Evolutionary conservation across 2,113 vertebrate genomes (phyloP).

Genomic region (Macheiramphus alcinus): DNA sequence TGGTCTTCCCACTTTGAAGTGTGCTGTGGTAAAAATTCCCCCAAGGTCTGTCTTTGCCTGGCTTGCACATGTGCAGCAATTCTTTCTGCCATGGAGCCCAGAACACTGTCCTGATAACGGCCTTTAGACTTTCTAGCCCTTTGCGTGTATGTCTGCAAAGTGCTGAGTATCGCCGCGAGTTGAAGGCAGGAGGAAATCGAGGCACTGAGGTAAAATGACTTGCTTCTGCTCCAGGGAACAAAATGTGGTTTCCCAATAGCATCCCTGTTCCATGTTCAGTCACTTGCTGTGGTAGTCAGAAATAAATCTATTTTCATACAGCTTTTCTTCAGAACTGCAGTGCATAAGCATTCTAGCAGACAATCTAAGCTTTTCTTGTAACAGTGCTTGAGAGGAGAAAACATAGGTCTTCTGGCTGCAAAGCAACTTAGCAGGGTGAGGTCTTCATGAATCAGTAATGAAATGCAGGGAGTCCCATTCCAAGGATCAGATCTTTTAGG

Average conservation of each 20-base stretch:
- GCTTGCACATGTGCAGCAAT: fast-evolving
- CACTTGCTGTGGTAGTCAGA: neutral
- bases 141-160: neutral
- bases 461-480: neutral
- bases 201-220: neutral
- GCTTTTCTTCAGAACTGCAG: neutral
- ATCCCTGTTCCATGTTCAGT: neutral
- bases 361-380: neutral
- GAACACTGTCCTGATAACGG: neutral
- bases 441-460: conserved; percentile 16
- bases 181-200: neutral
- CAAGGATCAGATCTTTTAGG: neutral
- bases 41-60: neutral
- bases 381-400: neutral
- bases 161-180: fast-evolving
- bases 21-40: neutral
- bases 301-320: conserved; percentile 12
- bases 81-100: neutral
- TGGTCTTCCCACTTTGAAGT: neutral
- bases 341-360: neutral
- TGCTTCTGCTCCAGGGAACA: neutral
- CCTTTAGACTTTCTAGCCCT: neutral
- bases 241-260: neutral
- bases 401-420: neutral
- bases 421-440: neutral